Evolutionary conservation across 92 coral and sea anemone genomes (phyloP).

Genomic region (Actinernus sp.): DNA sequence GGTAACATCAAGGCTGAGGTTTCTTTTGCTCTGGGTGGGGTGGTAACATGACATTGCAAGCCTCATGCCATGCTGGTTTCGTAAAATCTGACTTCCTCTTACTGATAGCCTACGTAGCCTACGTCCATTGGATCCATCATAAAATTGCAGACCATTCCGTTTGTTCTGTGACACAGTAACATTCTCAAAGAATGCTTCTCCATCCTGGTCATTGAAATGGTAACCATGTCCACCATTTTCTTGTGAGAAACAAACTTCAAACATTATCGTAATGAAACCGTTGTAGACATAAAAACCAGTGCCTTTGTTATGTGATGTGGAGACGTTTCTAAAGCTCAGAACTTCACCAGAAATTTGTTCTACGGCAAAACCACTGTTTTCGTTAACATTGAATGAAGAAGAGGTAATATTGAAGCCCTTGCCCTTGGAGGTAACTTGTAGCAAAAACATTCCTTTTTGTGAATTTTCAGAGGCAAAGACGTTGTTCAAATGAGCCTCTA

Average conservation of each 20-base stretch:
- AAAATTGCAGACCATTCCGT: conserved; percentile 18
- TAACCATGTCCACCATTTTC: conserved; percentile 33
- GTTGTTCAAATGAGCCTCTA: too few species aligned
- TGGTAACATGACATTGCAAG: too few species aligned
- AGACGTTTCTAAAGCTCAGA: conserved; percentile 5
- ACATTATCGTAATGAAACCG: conserved; percentile 3
- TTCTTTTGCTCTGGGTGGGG: too few species aligned
- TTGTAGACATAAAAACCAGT: conserved; percentile 32
- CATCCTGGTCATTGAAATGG: conserved; percentile 25
- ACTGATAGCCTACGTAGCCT: background rate
- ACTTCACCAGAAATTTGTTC: conserved; percentile 13
- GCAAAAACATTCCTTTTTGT: too few species aligned
- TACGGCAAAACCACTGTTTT: conserved; percentile 9
- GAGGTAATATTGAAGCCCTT: too few species aligned
- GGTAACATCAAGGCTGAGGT: too few species aligned
- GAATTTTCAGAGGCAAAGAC: too few species aligned
- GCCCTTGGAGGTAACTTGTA: too few species aligned
- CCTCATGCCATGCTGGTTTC: too few species aligned
- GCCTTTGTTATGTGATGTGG: conserved; percentile 18
- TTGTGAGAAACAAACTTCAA: background rate
- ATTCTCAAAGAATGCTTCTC: background rate
- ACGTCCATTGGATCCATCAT: background rate
- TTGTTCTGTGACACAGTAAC: conserved; percentile 1
- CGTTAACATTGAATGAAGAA: too few species aligned
- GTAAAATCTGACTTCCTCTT: background rate